These are phyloP conservation scores for Phataginus tetradactyla DNA, from an alignment of 2,797 vertebrate genomes.

Conservation along the genomic window DNA sequence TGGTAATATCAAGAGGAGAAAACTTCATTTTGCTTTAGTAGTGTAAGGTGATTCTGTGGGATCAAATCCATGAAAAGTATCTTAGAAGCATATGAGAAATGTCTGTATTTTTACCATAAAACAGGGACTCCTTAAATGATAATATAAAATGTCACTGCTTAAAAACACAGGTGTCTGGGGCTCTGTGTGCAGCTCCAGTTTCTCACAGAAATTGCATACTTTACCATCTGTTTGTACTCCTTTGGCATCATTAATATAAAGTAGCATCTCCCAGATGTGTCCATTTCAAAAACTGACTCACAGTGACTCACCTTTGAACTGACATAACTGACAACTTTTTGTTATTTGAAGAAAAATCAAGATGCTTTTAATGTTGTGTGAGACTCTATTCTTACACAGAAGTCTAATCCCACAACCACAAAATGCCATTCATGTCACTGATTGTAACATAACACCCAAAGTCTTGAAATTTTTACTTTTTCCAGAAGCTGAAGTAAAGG, in stretches of 20 bases:
- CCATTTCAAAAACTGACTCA: neutral
- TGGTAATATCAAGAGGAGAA: constrained; percentile 18
- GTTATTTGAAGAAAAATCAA: constrained; percentile 7
- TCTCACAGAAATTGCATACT: neutral
- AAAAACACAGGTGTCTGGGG: constrained; percentile 14
- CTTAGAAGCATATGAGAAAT: constrained; percentile 36
- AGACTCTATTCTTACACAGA: constrained; percentile 12
- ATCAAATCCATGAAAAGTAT: neutral
- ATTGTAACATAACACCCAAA: constrained; percentile 16
- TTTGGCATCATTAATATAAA: neutral
- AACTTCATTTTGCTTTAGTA: neutral
- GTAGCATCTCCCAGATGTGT: neutral
- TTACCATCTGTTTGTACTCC: neutral
- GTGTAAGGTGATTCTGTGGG: neutral
- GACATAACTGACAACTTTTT: neutral
- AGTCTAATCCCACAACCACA: constrained; percentile 23
- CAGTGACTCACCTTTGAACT: neutral
- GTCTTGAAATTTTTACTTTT: constrained; percentile 40
- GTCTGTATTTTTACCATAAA: constrained; percentile 40
- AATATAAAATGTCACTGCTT: constrained; percentile 31
- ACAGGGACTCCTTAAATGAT: neutral
- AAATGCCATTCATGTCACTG: neutral
- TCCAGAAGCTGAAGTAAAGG: constrained; percentile 41
- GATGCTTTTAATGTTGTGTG: neutral
- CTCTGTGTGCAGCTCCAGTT: neutral